phyloP scores from a whole-genome alignment of 2,797 vertebrate genomes.

The Alosa sapidissima region DNA sequence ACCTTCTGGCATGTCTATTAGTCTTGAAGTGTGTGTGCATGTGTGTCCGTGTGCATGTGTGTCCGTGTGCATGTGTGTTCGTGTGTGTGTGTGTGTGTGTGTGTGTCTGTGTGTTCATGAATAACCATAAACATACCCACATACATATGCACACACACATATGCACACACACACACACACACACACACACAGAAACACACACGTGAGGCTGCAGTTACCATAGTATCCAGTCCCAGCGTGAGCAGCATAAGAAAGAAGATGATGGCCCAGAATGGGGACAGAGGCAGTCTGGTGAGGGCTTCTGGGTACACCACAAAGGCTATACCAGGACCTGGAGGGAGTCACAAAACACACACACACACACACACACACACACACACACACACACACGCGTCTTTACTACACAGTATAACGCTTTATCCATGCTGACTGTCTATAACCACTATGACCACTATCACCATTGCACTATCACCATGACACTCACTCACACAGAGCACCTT shows the following conservation, averaged over 20 bases:
- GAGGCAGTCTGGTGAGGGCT: slow-evolving; percentile 92
- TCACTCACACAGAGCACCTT: no score
- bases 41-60: not conserved
- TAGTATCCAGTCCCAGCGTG: slow-evolving; percentile 95
- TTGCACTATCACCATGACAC: no score
- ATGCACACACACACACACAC: slow-evolving; percentile 36
- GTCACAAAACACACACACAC: slow-evolving; percentile 14
- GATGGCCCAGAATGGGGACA: slow-evolving; percentile 97
- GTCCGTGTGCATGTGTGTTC: not conserved
- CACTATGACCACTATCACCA: no score
- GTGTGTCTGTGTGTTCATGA: not conserved
- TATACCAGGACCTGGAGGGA: slow-evolving; percentile 88
- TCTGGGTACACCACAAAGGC: slow-evolving; percentile 98
- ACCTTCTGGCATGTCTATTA: not conserved
- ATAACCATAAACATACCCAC: not conserved
- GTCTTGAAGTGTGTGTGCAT: not conserved
- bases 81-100: not conserved
- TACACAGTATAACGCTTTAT: no score
- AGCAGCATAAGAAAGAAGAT: slow-evolving; percentile 99
- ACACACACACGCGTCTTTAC: slow-evolving; percentile 29
- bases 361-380: slow-evolving; percentile 21
- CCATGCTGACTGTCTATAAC: no score
- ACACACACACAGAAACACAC: slow-evolving; percentile 26
- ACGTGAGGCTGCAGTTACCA: slow-evolving; percentile 77
- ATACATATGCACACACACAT: slow-evolving; percentile 25